Base-by-base conservation (phyloP, 2,113 vertebrate species). In the Campylomormyrus numenius region DNA sequence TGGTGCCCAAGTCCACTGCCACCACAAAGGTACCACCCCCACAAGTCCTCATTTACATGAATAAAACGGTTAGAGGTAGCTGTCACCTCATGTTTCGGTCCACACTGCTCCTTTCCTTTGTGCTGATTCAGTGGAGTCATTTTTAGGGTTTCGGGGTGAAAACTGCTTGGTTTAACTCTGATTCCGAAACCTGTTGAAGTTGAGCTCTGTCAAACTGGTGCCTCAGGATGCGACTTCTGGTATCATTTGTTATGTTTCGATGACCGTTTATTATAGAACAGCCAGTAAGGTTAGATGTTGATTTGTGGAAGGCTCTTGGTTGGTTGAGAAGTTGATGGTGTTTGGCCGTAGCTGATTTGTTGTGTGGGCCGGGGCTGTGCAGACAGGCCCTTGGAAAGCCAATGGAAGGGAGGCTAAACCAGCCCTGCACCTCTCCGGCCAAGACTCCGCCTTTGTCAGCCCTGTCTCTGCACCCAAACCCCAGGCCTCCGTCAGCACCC, bases 401-500 rank as follows among this genome's bases (percentile, higher is more conserved):
- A 96, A 97, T 92, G 97, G 97, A 93, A 97, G 95, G 95, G 98
- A 99, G 94, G 95, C 96, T 87, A 99, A 98, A 96, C 92, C 97
- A 93, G 96, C 97, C 94, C 97, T 97, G 15, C 96, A 99, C 94
- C 97, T 97, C 92, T 97, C 97, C 89, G 97, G 96, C 93, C 97
- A 98, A 93, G 98, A 99, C 94, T 98, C 97, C 92, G 96, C 98
- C 95, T 99, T 99, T 95, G 98, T 98, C 95, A 99, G 97, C 96
- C 97, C 98, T 77, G 93, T 98, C 91, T 98, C 98, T 96, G 97
- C 97, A 95, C 97, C 96, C 96, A 99, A 99, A 97, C 96, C 98
- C 94, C 96, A 97, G 92, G 95, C 96, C 94, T 96, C 98, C 91
- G 95, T 96, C 91, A 96, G 96, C 93, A 96, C 96, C 93, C 94